Conservation (phyloP, 2,797 vertebrate genomes). For the Miichthys miiuy region DNA sequence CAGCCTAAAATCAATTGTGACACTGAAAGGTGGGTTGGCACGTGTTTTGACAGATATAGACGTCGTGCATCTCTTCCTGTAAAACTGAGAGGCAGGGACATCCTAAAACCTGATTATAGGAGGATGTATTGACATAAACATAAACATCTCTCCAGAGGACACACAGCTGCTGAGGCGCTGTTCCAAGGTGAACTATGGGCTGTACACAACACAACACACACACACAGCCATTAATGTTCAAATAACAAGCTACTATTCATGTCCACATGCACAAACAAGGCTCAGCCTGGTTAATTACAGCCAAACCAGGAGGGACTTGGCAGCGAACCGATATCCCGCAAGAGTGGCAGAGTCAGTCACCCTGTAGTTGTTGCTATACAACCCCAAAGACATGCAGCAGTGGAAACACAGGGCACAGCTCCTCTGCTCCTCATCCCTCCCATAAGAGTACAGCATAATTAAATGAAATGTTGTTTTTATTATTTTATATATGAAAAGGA, state of each 20-base stretch:
- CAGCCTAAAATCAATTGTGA: conserved; percentile 30
- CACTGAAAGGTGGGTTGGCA: conserved; percentile 42
- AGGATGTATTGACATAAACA: conserved; percentile 65
- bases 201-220: conserved; percentile 24
- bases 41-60: conserved; percentile 43
- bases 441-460: conserved; percentile 5
- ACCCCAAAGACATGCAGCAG: conserved; percentile 54
- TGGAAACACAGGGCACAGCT: conserved; percentile 38
- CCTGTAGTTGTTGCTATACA: conserved; percentile 74
- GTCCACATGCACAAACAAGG: conserved; percentile 76
- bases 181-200: conserved; percentile 75
- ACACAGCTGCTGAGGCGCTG: conserved; percentile 66
- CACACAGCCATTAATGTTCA: conserved; percentile 65
- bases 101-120: conserved; percentile 69
- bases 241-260: conserved; percentile 76
- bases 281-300: conserved; percentile 76
- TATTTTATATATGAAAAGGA: background rate
- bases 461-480: conserved; percentile 7
- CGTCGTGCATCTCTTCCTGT: conserved; percentile 42
- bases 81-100: conserved; percentile 45
- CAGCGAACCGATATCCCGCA: conserved; percentile 65
- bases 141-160: conserved; percentile 67
- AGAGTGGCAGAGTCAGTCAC: conserved; percentile 74
- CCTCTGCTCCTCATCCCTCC: conserved; percentile 17
- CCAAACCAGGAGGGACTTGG: conserved; percentile 77